Evolutionary conservation across 2,113 vertebrate genomes (phyloP), one percentile per base, ranked within the genome.

Genomic region (Phyllopteryx taeniolatus): DNA sequence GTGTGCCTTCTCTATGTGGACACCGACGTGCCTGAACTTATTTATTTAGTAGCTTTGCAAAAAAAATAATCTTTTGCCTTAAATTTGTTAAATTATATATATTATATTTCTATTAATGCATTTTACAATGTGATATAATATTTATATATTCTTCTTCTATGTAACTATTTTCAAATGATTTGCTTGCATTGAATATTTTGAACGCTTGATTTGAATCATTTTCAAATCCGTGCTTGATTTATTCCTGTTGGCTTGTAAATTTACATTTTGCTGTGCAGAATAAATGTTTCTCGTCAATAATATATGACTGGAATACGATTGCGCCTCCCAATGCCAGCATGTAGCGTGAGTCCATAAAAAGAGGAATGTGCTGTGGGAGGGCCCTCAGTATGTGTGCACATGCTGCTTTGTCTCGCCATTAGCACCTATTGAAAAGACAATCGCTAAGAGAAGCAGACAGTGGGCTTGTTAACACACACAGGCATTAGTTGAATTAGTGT

Each of bases 391-490:
- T 70, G 53, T 70, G 74, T 47, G 42, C 68, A 54, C 47, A 68
- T 61, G 73, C 61, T 85, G 83, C 83, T 87, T 89, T 90, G 86
- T 90, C 79, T 89, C 80, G 84, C 83, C 81, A 88, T 91, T 91
- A 89, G 85, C 78, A 64, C 78, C 82, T 79, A 86, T 91, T 92
- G 79, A 87, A 67, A 80, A 88, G 80, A 89, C 91, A 91, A 87
- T 87, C 85, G 88, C 73, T 59, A 86, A 70, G 81, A 88, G 85
- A 86, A 81, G 86, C 84, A 86, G 85, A 86, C 79, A 81, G 85
- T 79, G 80, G 77, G 75, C 89, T 90, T 89, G 88, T 92, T 91
- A 89, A 90, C 91, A 87, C 86, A 73, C 75, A 82, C 86, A 78
- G 35, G 39, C 62, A 42, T 43, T 88, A 86, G 85, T 85, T 86